Conservation (phyloP, 2,888 invertebrate species). For the Agonopterix subpropinquella region DNA sequence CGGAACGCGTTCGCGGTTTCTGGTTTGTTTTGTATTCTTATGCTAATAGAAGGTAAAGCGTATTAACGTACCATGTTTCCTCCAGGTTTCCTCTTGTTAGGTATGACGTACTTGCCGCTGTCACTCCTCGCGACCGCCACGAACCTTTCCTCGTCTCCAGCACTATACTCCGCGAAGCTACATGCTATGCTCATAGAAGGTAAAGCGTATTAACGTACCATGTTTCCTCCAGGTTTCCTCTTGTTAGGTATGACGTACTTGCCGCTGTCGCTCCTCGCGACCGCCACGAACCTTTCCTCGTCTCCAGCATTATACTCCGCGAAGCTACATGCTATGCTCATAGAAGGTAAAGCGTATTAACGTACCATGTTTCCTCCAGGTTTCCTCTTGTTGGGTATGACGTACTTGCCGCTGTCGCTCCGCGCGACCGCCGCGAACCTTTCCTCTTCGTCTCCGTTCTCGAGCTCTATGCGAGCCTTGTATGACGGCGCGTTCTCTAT, state of each 20-base stretch:
- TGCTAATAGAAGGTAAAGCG: no score
- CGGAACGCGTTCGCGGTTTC: no score
- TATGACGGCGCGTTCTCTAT: conserved; percentile 92
- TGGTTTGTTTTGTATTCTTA: no score
- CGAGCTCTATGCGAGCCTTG: conserved; percentile 87
- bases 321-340: no score
- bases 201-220: conserved; percentile 12
- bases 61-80: conserved; percentile 13
- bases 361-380: conserved; percentile 12
- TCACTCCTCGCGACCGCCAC: conserved; percentile 82
- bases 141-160: conserved; percentile 91
- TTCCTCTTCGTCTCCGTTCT: conserved; percentile 95
- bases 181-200: no score
- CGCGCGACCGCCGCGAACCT: conserved; percentile 86
- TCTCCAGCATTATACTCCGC: no score
- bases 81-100: conserved; percentile 81
- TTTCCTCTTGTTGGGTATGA: conserved; percentile 87
- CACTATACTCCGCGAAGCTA: no score
- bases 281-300: conserved; percentile 91
- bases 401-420: conserved; percentile 78
- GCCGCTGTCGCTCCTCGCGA: conserved; percentile 68
- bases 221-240: conserved; percentile 70
- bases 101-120: conserved; percentile 84
- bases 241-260: conserved; percentile 88
- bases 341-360: no score